Conservation (phyloP, 2,888 invertebrate genomes). For the Euplagia quadripunctaria region DNA sequence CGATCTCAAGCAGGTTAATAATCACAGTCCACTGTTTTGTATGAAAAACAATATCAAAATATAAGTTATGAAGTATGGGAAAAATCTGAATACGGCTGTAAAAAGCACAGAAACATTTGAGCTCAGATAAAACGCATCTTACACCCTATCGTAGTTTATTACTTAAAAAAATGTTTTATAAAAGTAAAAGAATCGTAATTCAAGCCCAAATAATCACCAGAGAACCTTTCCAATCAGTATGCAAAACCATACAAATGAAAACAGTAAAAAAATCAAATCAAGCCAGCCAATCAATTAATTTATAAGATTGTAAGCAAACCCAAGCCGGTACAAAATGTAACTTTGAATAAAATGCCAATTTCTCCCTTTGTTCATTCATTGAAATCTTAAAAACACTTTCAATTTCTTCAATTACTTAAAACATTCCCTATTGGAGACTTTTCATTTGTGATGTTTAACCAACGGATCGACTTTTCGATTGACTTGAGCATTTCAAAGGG, state of each 20-base stretch:
- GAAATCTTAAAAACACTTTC: constrained; percentile 82
- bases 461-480: constrained; percentile 85
- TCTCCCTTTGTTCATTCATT: constrained; percentile 65
- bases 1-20: too few relatives aligned
- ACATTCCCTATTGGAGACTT: constrained; percentile 81
- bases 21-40: too few relatives aligned
- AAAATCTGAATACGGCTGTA: too few relatives aligned
- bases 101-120: too few relatives aligned
- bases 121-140: too few relatives aligned
- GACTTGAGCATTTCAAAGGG: constrained; percentile 85
- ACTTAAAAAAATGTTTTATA: constrained; percentile 23
- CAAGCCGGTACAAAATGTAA: constrained; percentile 46
- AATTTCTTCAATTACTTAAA: constrained; percentile 84
- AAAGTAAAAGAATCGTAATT: neutral
- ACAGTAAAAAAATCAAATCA: constrained; percentile 42
- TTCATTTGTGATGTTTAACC: constrained; percentile 86
- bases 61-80: too few relatives aligned
- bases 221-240: constrained; percentile 10
- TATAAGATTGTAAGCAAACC: constrained; percentile 56
- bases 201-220: neutral
- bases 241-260: constrained; percentile 43
- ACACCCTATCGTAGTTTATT: constrained; percentile 20
- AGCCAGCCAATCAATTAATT: constrained; percentile 57
- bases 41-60: too few relatives aligned
- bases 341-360: constrained; percentile 60